A percentile compares a stretch with the other conserved stretches of the same genome.
Conservation (phyloP, 2,113 vertebrate genomes). For the Fregata magnificens region DNA sequence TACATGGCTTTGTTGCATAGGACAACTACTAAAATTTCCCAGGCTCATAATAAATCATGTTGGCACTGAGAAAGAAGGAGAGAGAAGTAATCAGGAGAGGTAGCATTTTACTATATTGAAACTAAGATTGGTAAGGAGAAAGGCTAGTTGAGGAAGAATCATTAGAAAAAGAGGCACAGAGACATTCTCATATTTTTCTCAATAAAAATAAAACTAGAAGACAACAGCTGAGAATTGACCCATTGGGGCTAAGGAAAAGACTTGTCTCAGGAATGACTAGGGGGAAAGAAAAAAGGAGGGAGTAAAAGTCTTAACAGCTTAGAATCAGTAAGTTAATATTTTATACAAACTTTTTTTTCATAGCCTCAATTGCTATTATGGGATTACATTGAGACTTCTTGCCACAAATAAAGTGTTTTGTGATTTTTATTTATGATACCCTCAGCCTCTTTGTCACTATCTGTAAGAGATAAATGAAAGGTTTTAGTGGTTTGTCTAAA, state of each 20-base stretch:
- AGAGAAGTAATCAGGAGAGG: background rate
- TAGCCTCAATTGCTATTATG: background rate
- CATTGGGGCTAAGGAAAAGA: background rate
- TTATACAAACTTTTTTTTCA: background rate
- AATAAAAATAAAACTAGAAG: background rate
- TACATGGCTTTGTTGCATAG: background rate
- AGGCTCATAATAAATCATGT: background rate
- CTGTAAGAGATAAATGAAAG: background rate
- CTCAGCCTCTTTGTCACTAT: background rate
- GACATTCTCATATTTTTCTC: background rate
- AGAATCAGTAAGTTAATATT: background rate
- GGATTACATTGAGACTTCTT: background rate
- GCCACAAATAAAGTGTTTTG: background rate
- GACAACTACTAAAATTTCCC: background rate
- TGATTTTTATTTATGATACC: background rate
- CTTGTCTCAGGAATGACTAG: background rate
- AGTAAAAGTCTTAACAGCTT: background rate
- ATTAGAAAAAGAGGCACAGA: background rate
- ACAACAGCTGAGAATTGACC: background rate
- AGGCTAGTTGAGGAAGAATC: background rate
- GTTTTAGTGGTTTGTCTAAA: background rate
- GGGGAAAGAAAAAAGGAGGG: rapidly evolving
- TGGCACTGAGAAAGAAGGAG: background rate
- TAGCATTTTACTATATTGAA: background rate
- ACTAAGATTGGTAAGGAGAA: background rate